Percentiles rank a stretch among this genome's conserved stretches.
phyloP scores from a whole-genome alignment of 2,888 invertebrate species.

The Fabriciana adippe region DNA sequence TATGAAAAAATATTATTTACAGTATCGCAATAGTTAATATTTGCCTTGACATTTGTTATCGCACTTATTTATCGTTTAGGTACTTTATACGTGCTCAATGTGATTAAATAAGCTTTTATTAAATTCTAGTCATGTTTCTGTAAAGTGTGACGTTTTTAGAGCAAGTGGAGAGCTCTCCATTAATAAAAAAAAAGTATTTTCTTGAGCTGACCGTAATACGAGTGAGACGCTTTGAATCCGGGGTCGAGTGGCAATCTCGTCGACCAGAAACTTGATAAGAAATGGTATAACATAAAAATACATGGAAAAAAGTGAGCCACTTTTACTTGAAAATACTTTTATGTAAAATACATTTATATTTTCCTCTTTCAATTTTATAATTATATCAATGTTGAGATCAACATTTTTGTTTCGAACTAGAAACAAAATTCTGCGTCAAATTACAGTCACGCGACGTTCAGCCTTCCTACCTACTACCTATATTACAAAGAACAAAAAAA shows the following conservation, averaged over 20 bases:
- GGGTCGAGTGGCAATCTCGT: conserved; percentile 25
- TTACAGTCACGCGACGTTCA: background rate
- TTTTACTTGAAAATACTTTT: background rate
- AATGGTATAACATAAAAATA: conserved; percentile 1
- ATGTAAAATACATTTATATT: background rate
- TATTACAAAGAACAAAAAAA: background rate
- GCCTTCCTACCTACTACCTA: background rate
- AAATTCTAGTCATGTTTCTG: conserved; percentile 8
- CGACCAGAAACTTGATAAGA: conserved; percentile 1
- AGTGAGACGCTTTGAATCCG: conserved; percentile 17
- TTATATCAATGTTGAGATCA: no score
- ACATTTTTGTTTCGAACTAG: no score
- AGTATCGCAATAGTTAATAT: conserved; percentile 10
- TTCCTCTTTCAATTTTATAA: background rate
- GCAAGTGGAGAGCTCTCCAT: conserved; percentile 19
- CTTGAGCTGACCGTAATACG: conserved; percentile 21
- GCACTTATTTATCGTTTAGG: conserved; percentile 4
- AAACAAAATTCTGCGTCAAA: no score
- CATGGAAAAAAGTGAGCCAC: conserved; percentile 10
- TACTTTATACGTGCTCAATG: conserved; percentile 3
- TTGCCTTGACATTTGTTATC: conserved; percentile 17
- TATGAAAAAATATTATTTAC: conserved; percentile 9
- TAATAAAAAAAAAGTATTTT: conserved; percentile 11
- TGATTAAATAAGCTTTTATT: conserved; percentile 11
- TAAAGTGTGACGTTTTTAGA: conserved; percentile 12